Evolutionary conservation across 35 echinoderm and acorn worm species (phyloP), one percentile per base, ranked within the genome.

Genomic region (Apostichopus californicus): DNA sequence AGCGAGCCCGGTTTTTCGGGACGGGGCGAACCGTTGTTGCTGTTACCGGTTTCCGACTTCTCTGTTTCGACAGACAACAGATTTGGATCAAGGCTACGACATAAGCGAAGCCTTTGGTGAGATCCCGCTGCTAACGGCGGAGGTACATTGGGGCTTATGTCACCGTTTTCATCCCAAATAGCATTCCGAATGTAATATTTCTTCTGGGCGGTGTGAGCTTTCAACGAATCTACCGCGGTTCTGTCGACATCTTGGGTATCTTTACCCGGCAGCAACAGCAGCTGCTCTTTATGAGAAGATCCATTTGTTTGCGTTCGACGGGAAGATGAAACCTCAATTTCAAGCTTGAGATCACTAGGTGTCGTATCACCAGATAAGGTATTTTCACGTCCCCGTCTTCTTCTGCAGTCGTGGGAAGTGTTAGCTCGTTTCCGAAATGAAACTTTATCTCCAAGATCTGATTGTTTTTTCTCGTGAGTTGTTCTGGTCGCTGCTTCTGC

Each of bases 81-180:
- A 26, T 89, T 73, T 54, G 86, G 86, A 26, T 89, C 86, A 0
- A 89, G 63, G 25, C 86, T 89, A 89, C 86, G 86, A 72, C 61
- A 89, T 17, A 89, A 72, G 6, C 86, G 86, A 52, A 89, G 86
- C 61, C 72, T 89, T 72, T 89, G 86, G 52, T 89, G 86, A 24
- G 86, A 25, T 9, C 68, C 64, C 54, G 28, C 57, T 22, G 57
- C 22, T 14, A 89, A 18, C 14, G 63, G 28, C 80, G 80, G 80
- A 54, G 86, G 61, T 54, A 10, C 68, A 55, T 73, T 72, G 15
- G 86, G 61, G 21, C 86, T 73, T 52, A 89, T 89, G 63, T 89
- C 86, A 12, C 86, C 86, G 61, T 89, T 66, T 73, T 89, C 86
- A 57, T 89, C 86, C 86, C 86, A 89, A 66, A 89, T 89, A 18